Percentiles rank a stretch among this genome's conserved stretches.
These are phyloP conservation scores for Dorcus hopei DNA, from an alignment of 2,888 invertebrate species.

Conservation along the genomic window DNA sequence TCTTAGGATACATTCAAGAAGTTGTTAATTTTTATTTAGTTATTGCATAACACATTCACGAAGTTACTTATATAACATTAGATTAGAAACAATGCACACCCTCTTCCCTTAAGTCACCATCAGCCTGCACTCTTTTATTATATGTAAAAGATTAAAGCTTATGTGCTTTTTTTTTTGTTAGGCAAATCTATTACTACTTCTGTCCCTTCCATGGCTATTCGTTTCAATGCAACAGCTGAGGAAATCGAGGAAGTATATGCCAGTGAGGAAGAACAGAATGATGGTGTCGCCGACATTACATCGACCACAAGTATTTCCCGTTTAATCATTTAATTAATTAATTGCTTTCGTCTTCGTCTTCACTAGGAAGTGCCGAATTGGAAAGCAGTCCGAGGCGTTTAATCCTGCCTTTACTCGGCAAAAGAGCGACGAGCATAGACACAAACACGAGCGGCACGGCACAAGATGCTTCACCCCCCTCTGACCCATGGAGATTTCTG, in stretches of 20 bases:
- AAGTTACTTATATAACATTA: no score
- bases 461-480: constrained; percentile 50
- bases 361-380: constrained; percentile 29
- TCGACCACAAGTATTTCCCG: background rate
- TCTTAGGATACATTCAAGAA: no score
- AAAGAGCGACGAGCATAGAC: constrained; percentile 62
- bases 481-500: constrained; percentile 71
- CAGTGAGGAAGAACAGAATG: constrained; percentile 55
- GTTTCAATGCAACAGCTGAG: constrained; percentile 75
- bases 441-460: constrained; percentile 28
- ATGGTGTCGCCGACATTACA: background rate
- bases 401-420: constrained; percentile 58
- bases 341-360: background rate
- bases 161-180: constrained; percentile 17
- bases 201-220: constrained; percentile 58
- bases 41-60: no score
- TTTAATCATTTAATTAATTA: background rate
- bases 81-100: no score
- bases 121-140: no score
- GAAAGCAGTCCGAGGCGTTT: constrained; percentile 56
- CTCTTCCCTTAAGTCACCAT: no score
- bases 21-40: no score
- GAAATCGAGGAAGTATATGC: constrained; percentile 68
- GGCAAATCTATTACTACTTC: constrained; percentile 49
- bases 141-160: no score